Conservation (phyloP, 1,140 invertebrate species). For the Laodelphax striatellus region DNA sequence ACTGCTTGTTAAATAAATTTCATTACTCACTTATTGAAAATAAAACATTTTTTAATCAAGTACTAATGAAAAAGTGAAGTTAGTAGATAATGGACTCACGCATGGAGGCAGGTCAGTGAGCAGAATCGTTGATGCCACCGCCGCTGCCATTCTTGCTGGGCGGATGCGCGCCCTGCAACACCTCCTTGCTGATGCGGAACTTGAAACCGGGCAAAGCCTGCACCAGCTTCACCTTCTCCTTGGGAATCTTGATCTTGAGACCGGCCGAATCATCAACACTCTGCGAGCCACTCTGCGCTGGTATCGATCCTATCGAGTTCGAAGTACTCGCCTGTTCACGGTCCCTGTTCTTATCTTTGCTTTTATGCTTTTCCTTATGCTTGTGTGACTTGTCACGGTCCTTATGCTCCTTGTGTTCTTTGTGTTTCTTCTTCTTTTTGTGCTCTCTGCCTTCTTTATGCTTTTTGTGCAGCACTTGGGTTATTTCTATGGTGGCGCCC, state of each 20-base stretch:
- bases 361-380: conserved; percentile 27
- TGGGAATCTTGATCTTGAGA: conserved; percentile 51
- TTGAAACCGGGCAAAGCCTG: conserved; percentile 13
- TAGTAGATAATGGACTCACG: too few relatives aligned
- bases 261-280: conserved; percentile 21
- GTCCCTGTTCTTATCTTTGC: conserved; percentile 21
- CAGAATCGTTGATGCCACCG: too few relatives aligned
- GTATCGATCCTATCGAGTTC: conserved; percentile 44
- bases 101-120: too few relatives aligned
- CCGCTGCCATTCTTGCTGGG: too few relatives aligned
- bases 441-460: conserved; percentile 52
- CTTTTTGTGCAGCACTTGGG: conserved; percentile 32
- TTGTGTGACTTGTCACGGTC: conserved; percentile 27
- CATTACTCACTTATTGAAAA: too few relatives aligned
- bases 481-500: not conserved
- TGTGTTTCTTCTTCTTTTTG: conserved; percentile 36
- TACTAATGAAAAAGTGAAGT: too few relatives aligned
- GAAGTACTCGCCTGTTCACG: conserved; percentile 13
- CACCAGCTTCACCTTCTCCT: conserved; percentile 39
- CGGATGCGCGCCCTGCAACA: conserved; percentile 16
- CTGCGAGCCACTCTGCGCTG: conserved; percentile 43
- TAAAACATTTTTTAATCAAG: too few relatives aligned
- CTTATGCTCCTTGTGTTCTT: conserved; percentile 32
- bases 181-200: conserved; percentile 13
- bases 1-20: too few relatives aligned